Evolutionary conservation across 2,797 vertebrate genomes (phyloP), one percentile per base, ranked within the genome.

Genomic region (Microtus californicus): DNA sequence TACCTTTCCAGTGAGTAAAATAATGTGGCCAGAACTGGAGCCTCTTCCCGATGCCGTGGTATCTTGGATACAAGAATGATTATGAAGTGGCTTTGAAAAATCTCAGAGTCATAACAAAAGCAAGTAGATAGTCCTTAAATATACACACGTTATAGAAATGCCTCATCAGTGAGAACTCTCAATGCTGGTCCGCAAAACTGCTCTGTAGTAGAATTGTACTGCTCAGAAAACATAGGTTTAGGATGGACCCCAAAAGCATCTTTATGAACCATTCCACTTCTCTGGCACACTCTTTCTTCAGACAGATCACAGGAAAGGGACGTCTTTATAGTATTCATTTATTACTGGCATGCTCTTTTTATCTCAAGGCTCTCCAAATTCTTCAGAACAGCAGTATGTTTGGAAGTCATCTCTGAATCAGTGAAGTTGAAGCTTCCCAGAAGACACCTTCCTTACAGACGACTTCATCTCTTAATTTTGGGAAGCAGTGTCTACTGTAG

Each of bases 21-120:
- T 31, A 34, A 65, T n/a, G 29, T 86, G 69, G 40, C 48, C 31
- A 14, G 40, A 59, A 56, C 86, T 0, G 54, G 73, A 74, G 43
- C 11, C 54, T 88, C 77, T 48, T 77, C 29, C 51, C 43, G 31
- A 45, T 63, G n/a, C 73, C 37, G 4, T 54, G 12, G 15, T 63
- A 9, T 67, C 29, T 59, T 77, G 19, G 14, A 48, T 15, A 67
- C 19, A 27, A 77, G 29, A 63, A 71, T 40, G 12, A 27, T 91
- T n/a, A n/a, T 89, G 79, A 88, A 88, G 48, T 81, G 88, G 48
- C 86, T 93, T 86, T 90, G 67, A 69, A 76, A 76, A 93, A 69
- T 92, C 54, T 17, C 25, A 54, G n/a, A 67, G 45, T 89, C 29
- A 85, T 51, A 91, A 77, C 27, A 87, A 89, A 89, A 45, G 25